Conservation (phyloP, 1,140 invertebrate species). For the Orius laevigatus region DNA sequence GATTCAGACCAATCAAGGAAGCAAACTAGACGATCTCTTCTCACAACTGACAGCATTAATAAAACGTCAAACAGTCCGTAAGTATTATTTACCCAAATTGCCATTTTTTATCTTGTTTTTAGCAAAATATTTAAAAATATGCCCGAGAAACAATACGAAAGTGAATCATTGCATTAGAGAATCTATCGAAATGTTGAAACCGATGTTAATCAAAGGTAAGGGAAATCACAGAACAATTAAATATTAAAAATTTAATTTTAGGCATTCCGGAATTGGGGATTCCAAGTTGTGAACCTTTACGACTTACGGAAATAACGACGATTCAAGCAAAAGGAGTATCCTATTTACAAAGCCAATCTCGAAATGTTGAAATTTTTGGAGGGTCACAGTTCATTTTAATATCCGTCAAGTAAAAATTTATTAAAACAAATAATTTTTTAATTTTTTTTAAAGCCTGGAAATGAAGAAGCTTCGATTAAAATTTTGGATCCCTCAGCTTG, state of each 20-base stretch:
- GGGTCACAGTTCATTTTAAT: constrained; percentile 37
- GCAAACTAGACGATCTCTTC: no score
- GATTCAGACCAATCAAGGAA: no score
- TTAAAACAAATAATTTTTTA: no score
- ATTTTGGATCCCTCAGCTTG: no score
- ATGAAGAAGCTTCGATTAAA: no score
- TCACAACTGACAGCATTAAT: no score
- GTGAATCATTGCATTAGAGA: constrained; percentile 27
- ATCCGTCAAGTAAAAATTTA: constrained; percentile 33
- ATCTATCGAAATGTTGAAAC: constrained; percentile 15
- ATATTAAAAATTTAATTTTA: constrained; percentile 13
- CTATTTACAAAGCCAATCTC: constrained; percentile 38
- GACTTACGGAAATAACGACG: constrained; percentile 36
- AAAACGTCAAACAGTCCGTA: no score
- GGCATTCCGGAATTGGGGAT: constrained; percentile 42
- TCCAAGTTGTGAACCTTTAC: constrained; percentile 42
- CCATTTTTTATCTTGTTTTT: no score
- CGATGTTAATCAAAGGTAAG: constrained; percentile 16
- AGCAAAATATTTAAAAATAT: constrained; percentile 33
- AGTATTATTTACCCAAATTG: no score
- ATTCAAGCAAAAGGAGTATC: constrained; percentile 41
- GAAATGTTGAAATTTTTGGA: constrained; percentile 39
- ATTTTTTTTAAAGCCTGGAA: no score
- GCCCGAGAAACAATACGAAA: constrained; percentile 36
- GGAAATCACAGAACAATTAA: background rate